Conservation (phyloP, 2,888 invertebrate genomes). For the Ectropis crepuscularia region DNA sequence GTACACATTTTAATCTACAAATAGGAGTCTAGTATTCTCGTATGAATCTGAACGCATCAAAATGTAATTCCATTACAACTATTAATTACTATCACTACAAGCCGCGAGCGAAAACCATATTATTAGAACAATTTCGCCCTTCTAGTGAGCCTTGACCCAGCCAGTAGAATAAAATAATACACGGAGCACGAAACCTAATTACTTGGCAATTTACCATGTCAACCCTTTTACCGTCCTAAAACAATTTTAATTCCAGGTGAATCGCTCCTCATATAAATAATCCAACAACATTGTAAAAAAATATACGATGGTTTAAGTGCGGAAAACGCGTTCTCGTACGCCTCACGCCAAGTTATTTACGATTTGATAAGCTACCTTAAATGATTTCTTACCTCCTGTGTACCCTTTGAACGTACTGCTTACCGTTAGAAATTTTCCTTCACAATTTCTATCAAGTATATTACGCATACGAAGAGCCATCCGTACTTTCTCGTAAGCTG, state of each 20-base stretch:
- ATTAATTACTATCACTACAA: no score
- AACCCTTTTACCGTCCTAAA: conserved; percentile 1
- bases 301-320: conserved; percentile 24
- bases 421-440: conserved; percentile 14
- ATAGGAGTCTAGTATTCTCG: no score
- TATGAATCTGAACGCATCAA: no score
- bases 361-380: conserved; percentile 44
- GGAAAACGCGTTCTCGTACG: conserved; percentile 33
- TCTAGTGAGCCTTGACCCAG: no score
- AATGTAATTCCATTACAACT: no score
- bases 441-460: conserved; percentile 18
- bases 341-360: conserved; percentile 48
- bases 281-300: conserved; percentile 33
- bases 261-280: conserved; percentile 24
- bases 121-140: no score
- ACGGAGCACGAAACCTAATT: no score
- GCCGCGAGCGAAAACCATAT: no score
- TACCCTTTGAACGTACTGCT: conserved; percentile 27
- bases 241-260: conserved; percentile 17
- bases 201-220: background rate
- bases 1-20: no score
- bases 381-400: conserved; percentile 36
- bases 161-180: no score
- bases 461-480: conserved; percentile 8
- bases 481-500: background rate